These are phyloP conservation scores for Microplitis mediator DNA, from an alignment of 1,140 invertebrate species.

Conservation along the genomic window DNA sequence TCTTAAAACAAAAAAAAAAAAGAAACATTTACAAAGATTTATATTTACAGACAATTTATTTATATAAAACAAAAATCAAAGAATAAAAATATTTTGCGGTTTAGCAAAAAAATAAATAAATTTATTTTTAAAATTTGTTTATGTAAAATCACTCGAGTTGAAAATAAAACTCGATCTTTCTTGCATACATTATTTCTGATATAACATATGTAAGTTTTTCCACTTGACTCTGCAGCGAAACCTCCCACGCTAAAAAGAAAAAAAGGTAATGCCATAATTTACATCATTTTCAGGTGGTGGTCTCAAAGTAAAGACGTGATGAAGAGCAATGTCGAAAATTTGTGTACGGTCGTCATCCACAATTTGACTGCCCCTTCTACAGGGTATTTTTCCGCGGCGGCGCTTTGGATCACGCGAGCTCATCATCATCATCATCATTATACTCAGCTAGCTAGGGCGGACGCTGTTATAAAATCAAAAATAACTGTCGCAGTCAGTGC, in stretches of 20 bases:
- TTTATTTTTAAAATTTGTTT: too few species aligned
- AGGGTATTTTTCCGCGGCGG: constrained; percentile 13
- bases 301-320: not conserved
- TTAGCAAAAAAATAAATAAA: too few species aligned
- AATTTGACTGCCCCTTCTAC: not conserved
- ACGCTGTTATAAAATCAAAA: constrained; percentile 49
- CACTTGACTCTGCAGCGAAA: too few species aligned
- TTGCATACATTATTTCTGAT: too few species aligned
- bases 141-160: too few species aligned
- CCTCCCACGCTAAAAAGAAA: not conserved
- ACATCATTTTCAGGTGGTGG: not conserved
- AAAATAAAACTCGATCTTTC: too few species aligned
- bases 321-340: not conserved
- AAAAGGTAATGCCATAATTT: not conserved
- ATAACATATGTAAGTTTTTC: too few species aligned
- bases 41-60: too few species aligned
- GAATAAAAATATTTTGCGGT: too few species aligned
- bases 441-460: constrained; percentile 14
- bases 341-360: not conserved
- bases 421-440: not conserved
- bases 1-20: not conserved
- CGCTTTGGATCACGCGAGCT: constrained; percentile 18
- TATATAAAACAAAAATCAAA: too few species aligned
- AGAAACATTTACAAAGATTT: too few species aligned
- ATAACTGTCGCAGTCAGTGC: constrained; percentile 58